Conservation (phyloP, 1,140 invertebrate genomes). For the Pachyrhynchus sulphureomaculatus region DNA sequence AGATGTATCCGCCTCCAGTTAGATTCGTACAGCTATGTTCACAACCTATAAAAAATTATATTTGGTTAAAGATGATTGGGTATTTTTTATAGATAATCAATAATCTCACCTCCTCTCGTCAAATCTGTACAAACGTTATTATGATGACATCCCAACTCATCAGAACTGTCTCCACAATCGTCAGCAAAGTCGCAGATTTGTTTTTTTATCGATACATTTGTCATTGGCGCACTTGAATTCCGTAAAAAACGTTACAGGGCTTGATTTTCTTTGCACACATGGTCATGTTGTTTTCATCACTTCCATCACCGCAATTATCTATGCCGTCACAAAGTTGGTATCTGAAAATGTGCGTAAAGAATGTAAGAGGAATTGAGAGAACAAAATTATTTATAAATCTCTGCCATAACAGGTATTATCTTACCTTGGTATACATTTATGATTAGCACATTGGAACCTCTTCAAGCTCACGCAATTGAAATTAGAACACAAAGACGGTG, state of each 20-base stretch:
- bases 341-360: not conserved
- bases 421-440: conserved; percentile 77
- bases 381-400: too few species aligned
- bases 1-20: conserved; percentile 82
- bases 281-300: conserved; percentile 91
- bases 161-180: conserved; percentile 82
- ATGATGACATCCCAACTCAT: conserved; percentile 88
- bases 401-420: too few species aligned
- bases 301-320: conserved; percentile 91
- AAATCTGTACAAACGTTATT: conserved; percentile 69
- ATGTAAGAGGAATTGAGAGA: not conserved
- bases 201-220: conserved; percentile 77
- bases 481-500: conserved; percentile 73
- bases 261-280: conserved; percentile 72
- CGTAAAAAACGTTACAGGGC: conserved; percentile 69
- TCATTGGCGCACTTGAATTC: conserved; percentile 91
- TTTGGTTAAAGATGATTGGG: not conserved
- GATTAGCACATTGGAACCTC: conserved; percentile 86
- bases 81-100: not conserved
- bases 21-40: conserved; percentile 89
- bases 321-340: conserved; percentile 80
- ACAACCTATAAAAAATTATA: conserved; percentile 59
- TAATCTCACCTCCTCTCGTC: conserved; percentile 66
- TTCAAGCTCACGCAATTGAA: conserved; percentile 79
- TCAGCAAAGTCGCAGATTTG: conserved; percentile 84